Evolutionary conservation across 1,140 invertebrate genomes (phyloP), one percentile per base, ranked within the genome.

Genomic region (Bacillus rossius): DNA sequence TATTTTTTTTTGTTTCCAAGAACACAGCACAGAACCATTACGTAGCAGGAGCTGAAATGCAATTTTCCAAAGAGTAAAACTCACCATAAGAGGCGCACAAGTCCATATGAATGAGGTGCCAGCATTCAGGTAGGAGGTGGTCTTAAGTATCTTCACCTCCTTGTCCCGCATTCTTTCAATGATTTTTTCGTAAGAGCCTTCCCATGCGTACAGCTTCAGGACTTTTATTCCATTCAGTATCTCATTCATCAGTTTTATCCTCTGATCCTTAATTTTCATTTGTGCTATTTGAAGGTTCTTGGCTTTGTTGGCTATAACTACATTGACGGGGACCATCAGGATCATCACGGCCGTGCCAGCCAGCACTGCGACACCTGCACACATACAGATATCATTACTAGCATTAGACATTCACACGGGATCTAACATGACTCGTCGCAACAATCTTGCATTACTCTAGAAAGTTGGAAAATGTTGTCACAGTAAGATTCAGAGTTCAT

Each of bases 171-270:
- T 74, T 4, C 57, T 55, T 26, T 65, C 45, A 23, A 77, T 66
- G 59, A 73, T 70, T 7, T 71, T 57, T 59, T 67, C 57, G 53
- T 75, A 77, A 2, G 70, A 71, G 16, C 68, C 66, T 55, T 77
- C 75, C 75, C 75, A 77, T 2, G 75, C 75, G 53, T 75, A 77
- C 26, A 77, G 55, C 52, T 74, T 74, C 25, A 74, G 57, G 20
- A 74, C 71, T 22, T 26, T 22, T 14, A 83, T 82, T n/a, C 81
- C 81, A 61, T 73, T 75, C 1, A 84, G 68, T 55, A 84, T 74
- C 72, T 84, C 81, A 64, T 79, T 82, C 67, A 80, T 77, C 17
- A 81, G 55, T 63, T 81, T 83, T 8, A 81, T 77, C 58, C 81
- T 65, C 34, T 73, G 59, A 55, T 77, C 76, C 63, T 78, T 78